Evolutionary conservation across 2,888 invertebrate genomes (phyloP).

Genomic region (Hecatera dysodea): DNA sequence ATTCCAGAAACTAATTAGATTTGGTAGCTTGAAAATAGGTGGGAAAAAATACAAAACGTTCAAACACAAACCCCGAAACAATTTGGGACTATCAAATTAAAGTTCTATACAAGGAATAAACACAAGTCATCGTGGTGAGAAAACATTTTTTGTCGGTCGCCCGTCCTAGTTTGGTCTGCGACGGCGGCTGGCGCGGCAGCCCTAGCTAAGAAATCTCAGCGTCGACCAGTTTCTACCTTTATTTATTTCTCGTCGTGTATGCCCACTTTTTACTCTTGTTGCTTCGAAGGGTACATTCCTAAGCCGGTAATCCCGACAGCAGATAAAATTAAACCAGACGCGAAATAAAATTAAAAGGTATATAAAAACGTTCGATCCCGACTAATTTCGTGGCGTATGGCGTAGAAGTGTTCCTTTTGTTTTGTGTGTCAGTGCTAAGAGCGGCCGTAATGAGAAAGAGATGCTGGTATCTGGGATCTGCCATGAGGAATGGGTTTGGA

Average conservation of each 20-base stretch:
- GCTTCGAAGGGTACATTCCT: constrained; percentile 89
- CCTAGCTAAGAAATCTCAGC: constrained; percentile 85
- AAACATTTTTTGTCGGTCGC: constrained; percentile 61
- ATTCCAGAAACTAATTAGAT: constrained; percentile 56
- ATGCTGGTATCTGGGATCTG: constrained; percentile 66
- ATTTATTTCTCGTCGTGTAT: constrained; percentile 89
- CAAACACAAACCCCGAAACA: constrained; percentile 65
- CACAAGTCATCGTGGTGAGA: constrained; percentile 68
- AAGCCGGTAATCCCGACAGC: constrained; percentile 90
- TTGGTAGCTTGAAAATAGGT: constrained; percentile 55
- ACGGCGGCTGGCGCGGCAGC: constrained; percentile 65
- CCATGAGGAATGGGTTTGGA: constrained; percentile 57
- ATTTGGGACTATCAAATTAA: constrained; percentile 71
- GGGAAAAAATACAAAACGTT: constrained; percentile 60
- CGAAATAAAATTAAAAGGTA: constrained; percentile 90
- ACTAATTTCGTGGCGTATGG: constrained; percentile 90
- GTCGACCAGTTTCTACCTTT: constrained; percentile 87
- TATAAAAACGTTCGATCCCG: constrained; percentile 87
- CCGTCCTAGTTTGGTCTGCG: constrained; percentile 61
- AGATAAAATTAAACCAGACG: constrained; percentile 91
- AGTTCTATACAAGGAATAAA: constrained; percentile 68
- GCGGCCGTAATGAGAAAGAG: constrained; percentile 61
- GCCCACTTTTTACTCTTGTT: constrained; percentile 87
- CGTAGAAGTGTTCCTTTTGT: constrained; percentile 75
- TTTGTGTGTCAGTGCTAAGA: constrained; percentile 62